Evolutionary conservation across 2,888 invertebrate species (phyloP).

Genomic region (Andricus curvator): DNA sequence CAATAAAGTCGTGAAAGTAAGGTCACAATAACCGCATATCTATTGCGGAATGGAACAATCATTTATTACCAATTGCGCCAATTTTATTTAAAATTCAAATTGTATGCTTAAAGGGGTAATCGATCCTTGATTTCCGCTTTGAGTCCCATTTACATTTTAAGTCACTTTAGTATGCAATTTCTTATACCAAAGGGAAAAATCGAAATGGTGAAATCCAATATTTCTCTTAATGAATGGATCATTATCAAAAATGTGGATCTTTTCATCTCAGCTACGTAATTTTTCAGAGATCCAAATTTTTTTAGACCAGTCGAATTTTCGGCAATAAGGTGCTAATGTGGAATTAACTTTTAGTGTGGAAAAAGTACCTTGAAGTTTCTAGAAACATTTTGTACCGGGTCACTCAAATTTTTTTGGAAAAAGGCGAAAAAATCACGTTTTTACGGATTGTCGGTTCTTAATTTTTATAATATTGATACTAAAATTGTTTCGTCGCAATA

Average conservation of each 20-base stretch:
- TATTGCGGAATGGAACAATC: constrained; percentile 16
- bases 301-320: no score
- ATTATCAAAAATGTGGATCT: background rate
- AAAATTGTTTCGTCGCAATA: no score
- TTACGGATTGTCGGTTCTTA: no score
- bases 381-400: no score
- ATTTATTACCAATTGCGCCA: constrained; percentile 25
- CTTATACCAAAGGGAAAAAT: background rate
- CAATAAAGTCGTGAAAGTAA: constrained; percentile 30
- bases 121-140: constrained; percentile 21
- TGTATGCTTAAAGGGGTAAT: constrained; percentile 10
- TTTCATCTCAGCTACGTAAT: background rate
- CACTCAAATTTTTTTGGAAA: no score
- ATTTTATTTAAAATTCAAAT: constrained; percentile 30
- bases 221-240: background rate
- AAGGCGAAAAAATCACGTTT: no score
- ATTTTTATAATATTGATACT: no score
- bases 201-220: background rate
- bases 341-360: no score
- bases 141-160: constrained; percentile 12
- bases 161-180: constrained; percentile 20
- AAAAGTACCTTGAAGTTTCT: no score
- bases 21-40: constrained; percentile 12
- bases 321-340: no score
- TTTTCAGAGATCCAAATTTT: no score